phyloP scores from a whole-genome alignment of 2,113 vertebrate species.

The Cygnus atratus region DNA sequence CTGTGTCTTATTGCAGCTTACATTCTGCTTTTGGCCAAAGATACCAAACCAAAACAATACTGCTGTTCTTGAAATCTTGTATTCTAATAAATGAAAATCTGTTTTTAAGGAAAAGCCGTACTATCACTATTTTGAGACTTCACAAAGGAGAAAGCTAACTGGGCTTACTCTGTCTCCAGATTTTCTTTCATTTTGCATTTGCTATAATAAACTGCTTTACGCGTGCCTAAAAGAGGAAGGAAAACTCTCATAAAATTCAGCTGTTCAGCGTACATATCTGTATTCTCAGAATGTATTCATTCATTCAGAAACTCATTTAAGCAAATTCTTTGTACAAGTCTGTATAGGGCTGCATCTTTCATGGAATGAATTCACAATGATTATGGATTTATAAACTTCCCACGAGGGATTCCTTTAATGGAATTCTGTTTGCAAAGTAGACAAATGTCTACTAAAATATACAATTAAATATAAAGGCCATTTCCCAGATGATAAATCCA shows the following conservation, averaged over 20 bases:
- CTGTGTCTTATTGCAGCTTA: neutral
- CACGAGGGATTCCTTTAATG: neutral
- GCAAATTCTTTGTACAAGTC: neutral
- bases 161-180: neutral
- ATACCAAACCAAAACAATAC: neutral
- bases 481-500: neutral
- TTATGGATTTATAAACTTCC: neutral
- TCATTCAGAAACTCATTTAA: neutral
- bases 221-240: neutral
- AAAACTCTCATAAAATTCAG: neutral
- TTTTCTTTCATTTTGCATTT: neutral
- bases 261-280: neutral
- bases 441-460: neutral
- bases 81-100: neutral
- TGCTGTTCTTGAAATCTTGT: neutral
- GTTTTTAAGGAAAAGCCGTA: neutral
- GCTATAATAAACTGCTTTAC: neutral
- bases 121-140: neutral
- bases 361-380: neutral
- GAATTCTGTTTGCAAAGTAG: neutral
- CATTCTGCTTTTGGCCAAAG: neutral
- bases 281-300: neutral
- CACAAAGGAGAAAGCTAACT: neutral
- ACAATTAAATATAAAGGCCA: constrained; percentile 2
- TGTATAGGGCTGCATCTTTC: neutral